Base-by-base conservation (phyloP, 2,888 invertebrate species). In the Crocallis elinguaria region DNA sequence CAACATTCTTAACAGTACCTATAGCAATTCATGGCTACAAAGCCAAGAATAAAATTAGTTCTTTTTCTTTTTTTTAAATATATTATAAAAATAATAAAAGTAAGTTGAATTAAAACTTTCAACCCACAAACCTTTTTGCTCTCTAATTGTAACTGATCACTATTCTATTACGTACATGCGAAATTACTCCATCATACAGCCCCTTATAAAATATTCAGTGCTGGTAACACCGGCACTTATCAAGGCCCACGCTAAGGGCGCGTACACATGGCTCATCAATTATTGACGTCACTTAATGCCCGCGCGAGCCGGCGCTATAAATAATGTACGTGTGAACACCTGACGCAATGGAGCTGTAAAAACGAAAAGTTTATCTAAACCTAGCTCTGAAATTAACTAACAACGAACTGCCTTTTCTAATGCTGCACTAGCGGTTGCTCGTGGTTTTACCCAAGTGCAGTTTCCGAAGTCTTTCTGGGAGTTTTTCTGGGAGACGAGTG, bases 221-320 rank as follows among this genome's bases (percentile, higher is more conserved):
- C 9, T 27, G 8, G 41, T 37, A 44, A 45, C 38, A 36, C 36
- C 12, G 55, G 45, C 43, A 42, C 49, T 55, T 55, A 50, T 50
- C 45, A 44, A 43, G 25, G 41, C 46, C 41, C 14, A 49, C 54
- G 33, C 16, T 61, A 58, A 67, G 58, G 63, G 60, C 62, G 59
- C 57, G 60, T 60, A 66, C 66, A 64, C 64, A 58, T 65, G 13
- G 32, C 49, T 64, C 69, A 79, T 82, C 71, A 75, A 80, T 79
- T 79, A 81, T 81, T 79, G 69, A 60, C 49, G 46, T 64, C 76
- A 75, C 79, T 79, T 81, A 80, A 80, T 78, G 73, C 72, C 63
- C 43, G 61, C 65, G 68, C 64, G 63, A 63, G 62, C 66, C 45
- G 48, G 59, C 60, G 62, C 61, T 55, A 74, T 80, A 69, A 73